Conservation (phyloP, 2,888 invertebrate genomes). For the Acholoe squamosa region DNA sequence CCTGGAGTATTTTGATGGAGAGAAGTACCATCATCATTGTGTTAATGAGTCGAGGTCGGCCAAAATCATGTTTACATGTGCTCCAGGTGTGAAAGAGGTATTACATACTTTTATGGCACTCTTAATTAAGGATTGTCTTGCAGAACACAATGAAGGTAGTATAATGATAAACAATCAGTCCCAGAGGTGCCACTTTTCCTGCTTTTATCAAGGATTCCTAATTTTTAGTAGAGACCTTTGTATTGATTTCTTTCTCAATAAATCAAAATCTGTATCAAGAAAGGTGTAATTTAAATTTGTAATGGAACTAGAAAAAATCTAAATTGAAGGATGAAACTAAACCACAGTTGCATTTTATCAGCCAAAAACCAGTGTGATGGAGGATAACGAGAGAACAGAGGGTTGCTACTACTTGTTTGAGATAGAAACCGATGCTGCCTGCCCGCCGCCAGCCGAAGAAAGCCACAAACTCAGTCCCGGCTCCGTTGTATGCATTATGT, state of each 20-base stretch:
- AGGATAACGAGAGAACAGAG: constrained; percentile 75
- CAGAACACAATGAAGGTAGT: too few relatives aligned
- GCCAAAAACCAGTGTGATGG: constrained; percentile 74
- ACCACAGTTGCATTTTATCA: constrained; percentile 64
- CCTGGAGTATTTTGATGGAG: constrained; percentile 73
- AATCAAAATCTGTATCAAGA: background rate
- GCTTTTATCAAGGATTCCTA: too few relatives aligned
- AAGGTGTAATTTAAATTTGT: background rate
- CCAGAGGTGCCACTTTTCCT: background rate
- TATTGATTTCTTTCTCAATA: background rate
- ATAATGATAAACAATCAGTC: too few relatives aligned
- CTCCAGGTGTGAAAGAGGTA: constrained; percentile 68
- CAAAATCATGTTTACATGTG: constrained; percentile 75
- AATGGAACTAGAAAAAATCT: too few relatives aligned
- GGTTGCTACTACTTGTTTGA: constrained; percentile 83
- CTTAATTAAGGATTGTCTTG: too few relatives aligned
- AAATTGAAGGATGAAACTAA: too few relatives aligned
- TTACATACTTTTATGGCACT: too few relatives aligned
- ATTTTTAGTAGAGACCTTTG: background rate
- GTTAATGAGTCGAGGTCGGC: constrained; percentile 69
- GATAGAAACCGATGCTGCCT: constrained; percentile 70
- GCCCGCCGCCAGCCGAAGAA: constrained; percentile 65
- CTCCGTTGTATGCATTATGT: constrained; percentile 82
- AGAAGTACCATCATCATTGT: constrained; percentile 73
- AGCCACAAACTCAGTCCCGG: constrained; percentile 78